phyloP scores from a whole-genome alignment of 2,888 invertebrate species.

The Acronicta psi region DNA sequence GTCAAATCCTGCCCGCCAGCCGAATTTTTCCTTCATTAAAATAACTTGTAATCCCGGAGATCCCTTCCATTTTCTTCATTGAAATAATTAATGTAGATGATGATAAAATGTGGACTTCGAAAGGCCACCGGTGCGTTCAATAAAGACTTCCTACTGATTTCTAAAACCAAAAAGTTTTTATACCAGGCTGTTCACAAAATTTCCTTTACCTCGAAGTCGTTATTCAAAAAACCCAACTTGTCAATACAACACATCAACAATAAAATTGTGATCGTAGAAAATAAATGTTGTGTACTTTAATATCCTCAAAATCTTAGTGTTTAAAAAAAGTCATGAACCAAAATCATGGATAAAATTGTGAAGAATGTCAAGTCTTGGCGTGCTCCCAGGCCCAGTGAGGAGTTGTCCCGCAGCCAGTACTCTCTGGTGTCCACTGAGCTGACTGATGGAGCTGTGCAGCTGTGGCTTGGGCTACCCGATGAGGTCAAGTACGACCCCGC shows the following conservation, averaged over 20 bases:
- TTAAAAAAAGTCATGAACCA: slow-evolving; percentile 10
- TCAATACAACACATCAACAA: slow-evolving; percentile 34
- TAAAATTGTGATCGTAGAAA: slow-evolving; percentile 12
- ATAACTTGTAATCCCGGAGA: too few relatives aligned
- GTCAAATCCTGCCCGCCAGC: too few relatives aligned
- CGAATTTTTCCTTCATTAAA: too few relatives aligned
- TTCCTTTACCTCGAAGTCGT: neutral
- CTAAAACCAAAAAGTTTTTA: neutral
- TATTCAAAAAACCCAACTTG: slow-evolving; percentile 12
- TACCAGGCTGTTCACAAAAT: neutral
- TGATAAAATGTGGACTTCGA: too few relatives aligned
- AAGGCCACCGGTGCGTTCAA: too few relatives aligned
- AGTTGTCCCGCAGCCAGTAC: slow-evolving; percentile 83
- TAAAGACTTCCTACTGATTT: neutral
- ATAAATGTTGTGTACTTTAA: neutral
- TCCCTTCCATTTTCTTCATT: too few relatives aligned
- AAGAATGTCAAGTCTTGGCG: slow-evolving; percentile 74
- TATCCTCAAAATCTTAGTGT: slow-evolving; percentile 40
- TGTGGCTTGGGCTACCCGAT: slow-evolving; percentile 91
- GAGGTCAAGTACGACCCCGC: slow-evolving; percentile 91
- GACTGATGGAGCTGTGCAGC: slow-evolving; percentile 89
- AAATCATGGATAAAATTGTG: slow-evolving; percentile 70
- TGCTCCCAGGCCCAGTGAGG: slow-evolving; percentile 77
- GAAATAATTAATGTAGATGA: too few relatives aligned
- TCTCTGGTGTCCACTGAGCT: slow-evolving; percentile 86